Evolutionary conservation across 2,113 vertebrate genomes (phyloP).

Genomic region (Lepidothrix coronata): DNA sequence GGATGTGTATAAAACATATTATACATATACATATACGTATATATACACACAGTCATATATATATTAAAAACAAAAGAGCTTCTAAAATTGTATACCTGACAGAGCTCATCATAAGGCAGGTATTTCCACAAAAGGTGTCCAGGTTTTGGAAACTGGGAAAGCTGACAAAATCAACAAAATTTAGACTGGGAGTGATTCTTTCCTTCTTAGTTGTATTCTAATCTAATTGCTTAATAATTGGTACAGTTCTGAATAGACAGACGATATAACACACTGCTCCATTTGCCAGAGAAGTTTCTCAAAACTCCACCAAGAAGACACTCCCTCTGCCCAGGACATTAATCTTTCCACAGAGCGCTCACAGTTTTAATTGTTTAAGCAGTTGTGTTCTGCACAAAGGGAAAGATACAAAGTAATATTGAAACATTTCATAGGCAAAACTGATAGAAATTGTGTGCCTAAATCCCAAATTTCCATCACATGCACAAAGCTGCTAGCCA

Average conservation of each 20-base stretch:
- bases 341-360: not conserved
- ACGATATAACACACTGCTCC: not conserved
- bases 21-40: no score
- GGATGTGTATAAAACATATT: not conserved
- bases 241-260: not conserved
- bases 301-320: not conserved
- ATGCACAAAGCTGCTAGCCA: not conserved
- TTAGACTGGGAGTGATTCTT: not conserved
- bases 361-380: not conserved
- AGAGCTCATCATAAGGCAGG: not conserved
- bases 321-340: accelerated
- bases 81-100: not conserved
- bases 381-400: not conserved
- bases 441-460: accelerated
- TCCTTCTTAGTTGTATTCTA: not conserved
- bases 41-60: not conserved
- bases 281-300: not conserved
- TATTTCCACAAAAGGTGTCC: not conserved
- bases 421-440: not conserved
- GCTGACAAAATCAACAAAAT: not conserved
- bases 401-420: not conserved
- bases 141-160: not conserved
- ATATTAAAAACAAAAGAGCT: not conserved
- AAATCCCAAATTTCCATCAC: not conserved
- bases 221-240: not conserved